Evolutionary conservation across 2,797 vertebrate species (phyloP).

Genomic region (Cirrhinus molitorella): DNA sequence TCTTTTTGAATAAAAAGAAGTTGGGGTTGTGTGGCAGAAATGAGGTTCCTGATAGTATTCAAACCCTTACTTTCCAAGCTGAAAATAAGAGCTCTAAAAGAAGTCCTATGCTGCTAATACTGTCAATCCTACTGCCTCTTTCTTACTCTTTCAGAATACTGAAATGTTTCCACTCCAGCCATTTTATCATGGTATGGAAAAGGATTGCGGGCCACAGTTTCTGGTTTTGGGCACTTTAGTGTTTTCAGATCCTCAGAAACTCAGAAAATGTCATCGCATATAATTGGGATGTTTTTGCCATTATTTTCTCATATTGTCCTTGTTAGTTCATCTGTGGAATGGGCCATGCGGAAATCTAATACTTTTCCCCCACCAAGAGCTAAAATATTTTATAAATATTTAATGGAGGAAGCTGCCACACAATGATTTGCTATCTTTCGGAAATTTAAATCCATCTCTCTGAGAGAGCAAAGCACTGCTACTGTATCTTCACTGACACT

Average conservation of each 20-base stretch:
- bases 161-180: conserved; percentile 36
- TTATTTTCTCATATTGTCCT: conserved; percentile 43
- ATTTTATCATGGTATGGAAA: conserved; percentile 1
- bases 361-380: background rate
- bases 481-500: conserved; percentile 28
- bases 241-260: conserved; percentile 32
- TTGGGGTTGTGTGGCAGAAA: background rate
- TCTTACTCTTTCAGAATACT: conserved; percentile 21
- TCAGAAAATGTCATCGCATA: background rate
- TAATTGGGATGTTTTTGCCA: conserved; percentile 14
- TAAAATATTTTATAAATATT: conserved; percentile 50
- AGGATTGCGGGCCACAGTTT: conserved; percentile 20
- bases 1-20: background rate
- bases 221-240: conserved; percentile 10
- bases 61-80: background rate
- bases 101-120: conserved; percentile 22
- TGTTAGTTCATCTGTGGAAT: conserved; percentile 28
- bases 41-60: background rate
- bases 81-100: background rate
- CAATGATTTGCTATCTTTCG: conserved; percentile 42
- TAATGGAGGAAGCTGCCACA: conserved; percentile 47
- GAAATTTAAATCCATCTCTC: conserved; percentile 41
- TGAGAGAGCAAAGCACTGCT: conserved; percentile 14
- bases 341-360: conserved; percentile 40
- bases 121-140: conserved; percentile 45